Evolutionary conservation across 1,140 invertebrate species (phyloP).

Genomic region (Drosophila ambigua): DNA sequence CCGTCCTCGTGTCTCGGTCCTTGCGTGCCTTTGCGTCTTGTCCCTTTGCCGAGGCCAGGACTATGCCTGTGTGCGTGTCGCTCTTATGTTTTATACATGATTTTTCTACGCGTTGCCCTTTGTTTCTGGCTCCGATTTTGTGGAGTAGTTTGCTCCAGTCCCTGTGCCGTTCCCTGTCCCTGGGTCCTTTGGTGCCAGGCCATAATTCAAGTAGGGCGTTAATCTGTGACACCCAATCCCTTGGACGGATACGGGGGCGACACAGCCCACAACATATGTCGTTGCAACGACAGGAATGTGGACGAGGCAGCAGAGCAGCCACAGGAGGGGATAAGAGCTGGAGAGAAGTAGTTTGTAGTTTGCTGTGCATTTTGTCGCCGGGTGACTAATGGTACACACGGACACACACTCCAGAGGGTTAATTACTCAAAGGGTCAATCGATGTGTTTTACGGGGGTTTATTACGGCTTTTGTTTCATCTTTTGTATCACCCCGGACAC

Average conservation of each 20-base stretch:
- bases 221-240: slow-evolving; percentile 71
- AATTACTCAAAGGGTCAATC: slow-evolving; percentile 68
- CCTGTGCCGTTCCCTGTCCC: not conserved
- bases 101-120: slow-evolving; percentile 56
- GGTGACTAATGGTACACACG: slow-evolving; percentile 61
- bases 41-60: slow-evolving; percentile 30
- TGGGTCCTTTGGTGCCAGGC: slow-evolving; percentile 32
- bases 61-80: slow-evolving; percentile 59
- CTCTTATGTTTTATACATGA: slow-evolving; percentile 78
- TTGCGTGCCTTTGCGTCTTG: slow-evolving; percentile 58
- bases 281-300: slow-evolving; percentile 13
- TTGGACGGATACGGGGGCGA: not conserved
- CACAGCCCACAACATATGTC: slow-evolving; percentile 45
- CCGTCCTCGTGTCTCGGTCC: slow-evolving; percentile 10
- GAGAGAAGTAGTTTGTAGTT: slow-evolving; percentile 8
- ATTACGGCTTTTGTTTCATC: slow-evolving; percentile 27
- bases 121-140: slow-evolving; percentile 47
- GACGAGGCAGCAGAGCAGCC: slow-evolving; percentile 19
- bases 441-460: slow-evolving; percentile 12
- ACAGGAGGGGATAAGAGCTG: not conserved
- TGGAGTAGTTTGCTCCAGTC: slow-evolving; percentile 52
- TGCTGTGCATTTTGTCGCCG: slow-evolving; percentile 43
- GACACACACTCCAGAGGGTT: slow-evolving; percentile 39
- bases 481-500: not conserved
- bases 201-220: slow-evolving; percentile 73